Base-by-base conservation (phyloP, 2,888 invertebrate species). In the Trissoscelio sp. region DNA sequence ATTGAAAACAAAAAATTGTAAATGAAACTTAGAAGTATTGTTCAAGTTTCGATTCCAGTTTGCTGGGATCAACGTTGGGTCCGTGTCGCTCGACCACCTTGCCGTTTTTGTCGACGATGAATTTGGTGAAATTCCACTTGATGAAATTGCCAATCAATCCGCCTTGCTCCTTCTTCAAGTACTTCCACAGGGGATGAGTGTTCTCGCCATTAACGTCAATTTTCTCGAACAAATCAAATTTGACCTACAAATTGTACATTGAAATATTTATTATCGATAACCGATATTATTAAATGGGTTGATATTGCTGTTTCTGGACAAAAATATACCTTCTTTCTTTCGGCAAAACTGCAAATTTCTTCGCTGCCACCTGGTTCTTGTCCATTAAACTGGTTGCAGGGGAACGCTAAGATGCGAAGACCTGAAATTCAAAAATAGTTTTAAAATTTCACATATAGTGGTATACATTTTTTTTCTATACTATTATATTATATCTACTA, bases 121-220 rank as follows among this genome's bases (percentile, higher is more conserved):
- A 97, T 91, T 97, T 96, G 20, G 96, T 94, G 91, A 96, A 97
- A 90, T 97, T 96, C 97, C 97, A 96, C 90, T 96, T 96, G 89
- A 97, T 95, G 85, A 94, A 93, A 86, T 93, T 94, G 4, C 92
- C 93, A n/a, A 93, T 85, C 1, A 93, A 92, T 3, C 91, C 86
- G 12, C 79, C 74, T 80, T 89, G 86, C 64, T 90, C 88, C 1
- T 84, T 82, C 77, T 92, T 91, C 42, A 92, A 74, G 88, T 91
- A 92, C 81, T 92, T 92, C 88, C 90, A 92, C 11, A 92, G 62
- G 0, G 92, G 92, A 88, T 92, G 91, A 9, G 92, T 91, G 20
- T 87, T 83, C 0, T 91, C 88, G 3, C 92, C 92, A 79, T 92
- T 92, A 1, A 92, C 92, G 46, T 90, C 85, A 22, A 92, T 82